Evolutionary conservation across 2,888 invertebrate species (phyloP).

Genomic region (Chloroclysta siterata): DNA sequence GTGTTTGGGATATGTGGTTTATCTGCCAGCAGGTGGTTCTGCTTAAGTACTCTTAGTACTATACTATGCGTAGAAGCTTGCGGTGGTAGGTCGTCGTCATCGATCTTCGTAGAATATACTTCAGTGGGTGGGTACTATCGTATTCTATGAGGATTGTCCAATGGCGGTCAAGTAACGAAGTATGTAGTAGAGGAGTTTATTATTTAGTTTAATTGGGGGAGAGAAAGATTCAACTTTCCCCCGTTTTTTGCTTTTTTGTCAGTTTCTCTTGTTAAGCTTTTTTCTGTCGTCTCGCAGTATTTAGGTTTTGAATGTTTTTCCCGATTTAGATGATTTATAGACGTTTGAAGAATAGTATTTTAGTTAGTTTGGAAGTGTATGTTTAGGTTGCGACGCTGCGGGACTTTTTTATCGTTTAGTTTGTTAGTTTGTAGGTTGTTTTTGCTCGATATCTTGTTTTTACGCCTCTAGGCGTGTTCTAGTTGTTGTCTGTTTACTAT

Average conservation of each 20-base stretch:
- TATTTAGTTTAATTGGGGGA: conserved; percentile 53
- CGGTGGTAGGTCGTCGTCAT: conserved; percentile 33
- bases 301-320: conserved; percentile 60
- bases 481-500: conserved; percentile 66
- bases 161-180: conserved; percentile 39
- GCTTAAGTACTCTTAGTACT: conserved; percentile 42
- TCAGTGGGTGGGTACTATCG: conserved; percentile 6
- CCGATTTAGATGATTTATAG: conserved; percentile 46
- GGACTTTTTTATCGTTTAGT: conserved; percentile 56
- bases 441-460: conserved; percentile 53
- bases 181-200: conserved; percentile 45
- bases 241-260: conserved; percentile 46
- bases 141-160: conserved; percentile 24
- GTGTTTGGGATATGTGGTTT: conserved; percentile 81
- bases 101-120: conserved; percentile 19
- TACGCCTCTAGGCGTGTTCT: conserved; percentile 54
- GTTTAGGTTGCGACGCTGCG: conserved; percentile 62
- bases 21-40: conserved; percentile 61
- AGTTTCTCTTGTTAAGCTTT: conserved; percentile 53
- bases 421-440: conserved; percentile 74
- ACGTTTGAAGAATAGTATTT: conserved; percentile 63
- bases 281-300: conserved; percentile 59
- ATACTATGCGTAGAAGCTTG: conserved; percentile 49
- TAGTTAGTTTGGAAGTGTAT: conserved; percentile 65
- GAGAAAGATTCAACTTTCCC: conserved; percentile 60